Percentiles rank a stretch among this genome's conserved stretches.
These are phyloP conservation scores for Scyliorhinus canicula DNA, from an alignment of 2,797 vertebrate genomes.

Conservation along the genomic window DNA sequence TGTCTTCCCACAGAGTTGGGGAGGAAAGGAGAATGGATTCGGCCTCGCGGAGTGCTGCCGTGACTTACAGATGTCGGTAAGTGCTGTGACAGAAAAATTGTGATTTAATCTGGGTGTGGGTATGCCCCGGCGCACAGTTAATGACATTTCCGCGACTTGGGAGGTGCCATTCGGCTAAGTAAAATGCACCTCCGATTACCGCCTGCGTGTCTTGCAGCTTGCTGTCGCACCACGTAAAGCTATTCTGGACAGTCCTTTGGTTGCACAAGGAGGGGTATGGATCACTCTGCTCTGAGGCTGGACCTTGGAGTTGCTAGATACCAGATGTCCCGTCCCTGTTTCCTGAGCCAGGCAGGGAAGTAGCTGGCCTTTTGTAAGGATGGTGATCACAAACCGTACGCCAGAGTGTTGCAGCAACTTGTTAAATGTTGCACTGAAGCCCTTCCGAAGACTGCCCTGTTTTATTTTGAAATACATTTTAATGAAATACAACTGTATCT, in stretches of 20 bases:
- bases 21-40: conserved; percentile 93
- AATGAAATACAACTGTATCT: conserved; percentile 26
- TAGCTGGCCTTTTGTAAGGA: not conserved
- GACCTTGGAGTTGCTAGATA: not conserved
- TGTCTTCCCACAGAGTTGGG: conserved; percentile 74
- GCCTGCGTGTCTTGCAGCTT: not conserved
- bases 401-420: not conserved
- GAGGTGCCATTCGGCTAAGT: no score
- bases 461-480: conserved; percentile 35
- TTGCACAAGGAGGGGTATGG: not conserved
- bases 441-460: not conserved
- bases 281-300: not conserved
- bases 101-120: not conserved
- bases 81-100: conserved; percentile 35
- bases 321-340: not conserved
- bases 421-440: not conserved
- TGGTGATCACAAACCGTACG: not conserved
- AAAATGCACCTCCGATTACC: not conserved
- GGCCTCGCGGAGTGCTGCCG: conserved; percentile 91
- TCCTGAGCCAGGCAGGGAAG: not conserved
- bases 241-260: not conserved
- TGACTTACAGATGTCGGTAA: conserved; percentile 80
- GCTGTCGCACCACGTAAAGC: no score
- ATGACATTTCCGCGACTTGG: not conserved
- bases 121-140: no score